Conservation (phyloP, 2,797 vertebrate genomes). For the Vireo griseus region DNA sequence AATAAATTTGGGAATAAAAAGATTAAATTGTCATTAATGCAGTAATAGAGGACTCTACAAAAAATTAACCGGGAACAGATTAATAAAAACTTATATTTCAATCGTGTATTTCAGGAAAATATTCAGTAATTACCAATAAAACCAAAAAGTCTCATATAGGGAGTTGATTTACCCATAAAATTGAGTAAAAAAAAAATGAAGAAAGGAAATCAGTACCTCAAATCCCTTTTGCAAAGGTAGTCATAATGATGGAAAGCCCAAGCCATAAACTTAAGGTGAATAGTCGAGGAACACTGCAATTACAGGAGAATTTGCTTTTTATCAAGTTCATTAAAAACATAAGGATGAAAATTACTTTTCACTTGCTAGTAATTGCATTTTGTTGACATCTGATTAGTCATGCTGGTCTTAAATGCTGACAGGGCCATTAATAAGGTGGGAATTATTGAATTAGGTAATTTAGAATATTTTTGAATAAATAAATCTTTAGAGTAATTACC, state of each 20-base stretch:
- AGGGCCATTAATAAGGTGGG: slow-evolving; percentile 24
- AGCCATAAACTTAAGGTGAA: background rate
- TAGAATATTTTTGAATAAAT: slow-evolving; percentile 26
- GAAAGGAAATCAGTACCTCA: background rate
- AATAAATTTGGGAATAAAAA: background rate
- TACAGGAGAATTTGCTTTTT: background rate
- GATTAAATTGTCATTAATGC: background rate
- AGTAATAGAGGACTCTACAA: background rate
- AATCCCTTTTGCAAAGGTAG: background rate
- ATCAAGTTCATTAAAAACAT: slow-evolving; percentile 31
- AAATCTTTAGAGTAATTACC: slow-evolving; percentile 21
- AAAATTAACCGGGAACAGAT: background rate
- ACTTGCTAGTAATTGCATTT: slow-evolving; percentile 40
- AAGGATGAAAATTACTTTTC: slow-evolving; percentile 41
- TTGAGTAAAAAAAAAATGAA: background rate
- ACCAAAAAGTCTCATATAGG: background rate
- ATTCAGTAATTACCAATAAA: background rate
- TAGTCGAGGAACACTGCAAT: background rate
- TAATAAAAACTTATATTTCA: background rate
- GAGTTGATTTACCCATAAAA: background rate
- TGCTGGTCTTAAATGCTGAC: slow-evolving; percentile 14
- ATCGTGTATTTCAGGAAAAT: background rate
- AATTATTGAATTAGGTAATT: slow-evolving; percentile 47
- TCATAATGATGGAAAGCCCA: background rate
- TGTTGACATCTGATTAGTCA: slow-evolving; percentile 55